phyloP scores from a whole-genome alignment of 2,113 vertebrate species.

The Propithecus coquereli region DNA sequence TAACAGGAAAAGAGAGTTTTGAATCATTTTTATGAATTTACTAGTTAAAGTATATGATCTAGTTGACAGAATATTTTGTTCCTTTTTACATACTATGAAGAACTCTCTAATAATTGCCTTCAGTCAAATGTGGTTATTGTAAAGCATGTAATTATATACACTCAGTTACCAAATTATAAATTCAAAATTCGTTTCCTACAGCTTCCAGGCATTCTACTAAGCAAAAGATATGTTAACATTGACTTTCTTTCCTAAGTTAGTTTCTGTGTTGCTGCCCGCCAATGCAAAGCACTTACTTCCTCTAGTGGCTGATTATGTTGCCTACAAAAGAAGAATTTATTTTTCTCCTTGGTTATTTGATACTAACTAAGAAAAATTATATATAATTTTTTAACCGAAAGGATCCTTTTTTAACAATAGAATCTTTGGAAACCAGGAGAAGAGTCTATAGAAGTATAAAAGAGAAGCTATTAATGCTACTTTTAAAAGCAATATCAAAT shows the following conservation, averaged over 20 bases:
- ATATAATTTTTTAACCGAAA: neutral
- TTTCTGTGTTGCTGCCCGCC: neutral
- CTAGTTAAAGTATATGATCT: neutral
- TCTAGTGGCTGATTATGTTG: constrained; percentile 61
- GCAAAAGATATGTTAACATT: neutral
- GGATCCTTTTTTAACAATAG: neutral
- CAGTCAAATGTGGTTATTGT: neutral
- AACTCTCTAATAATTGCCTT: neutral
- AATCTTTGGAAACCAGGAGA: neutral
- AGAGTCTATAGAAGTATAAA: neutral
- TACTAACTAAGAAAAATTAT: neutral
- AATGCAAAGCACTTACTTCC: constrained; percentile 65
- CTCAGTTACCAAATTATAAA: neutral
- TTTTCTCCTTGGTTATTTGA: neutral
- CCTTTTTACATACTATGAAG: neutral
- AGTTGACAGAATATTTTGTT: neutral
- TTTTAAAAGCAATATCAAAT: neutral
- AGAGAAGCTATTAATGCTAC: neutral
- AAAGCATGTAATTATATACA: neutral
- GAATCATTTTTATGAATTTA: neutral
- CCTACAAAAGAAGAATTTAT: constrained; percentile 22
- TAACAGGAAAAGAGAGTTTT: neutral
- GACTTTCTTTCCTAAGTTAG: neutral
- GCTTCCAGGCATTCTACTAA: neutral
- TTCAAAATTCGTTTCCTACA: neutral